Base-by-base conservation (phyloP, 2,888 invertebrate species). In the Oxyscelio sp. region DNA sequence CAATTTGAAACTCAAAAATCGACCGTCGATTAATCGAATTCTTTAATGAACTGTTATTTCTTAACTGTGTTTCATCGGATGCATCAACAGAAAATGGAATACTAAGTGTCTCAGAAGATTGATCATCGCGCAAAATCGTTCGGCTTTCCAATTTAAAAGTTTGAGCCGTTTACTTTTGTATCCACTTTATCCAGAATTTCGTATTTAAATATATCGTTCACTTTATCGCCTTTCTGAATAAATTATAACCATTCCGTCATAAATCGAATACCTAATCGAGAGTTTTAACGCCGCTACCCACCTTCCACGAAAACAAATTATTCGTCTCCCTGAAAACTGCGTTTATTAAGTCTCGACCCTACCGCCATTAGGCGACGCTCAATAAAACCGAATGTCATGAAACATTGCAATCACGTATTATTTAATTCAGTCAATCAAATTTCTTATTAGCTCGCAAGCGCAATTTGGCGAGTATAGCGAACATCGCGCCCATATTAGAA, bases 391-490 rank as follows among this genome's bases (percentile, higher is more conserved):
- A 73, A 43, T 15, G 54, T 15, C 91, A 90, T 89, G 90, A 91
- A 92, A 91, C 91, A 90, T 89, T 89, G 90, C 90, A 90, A 92
- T 93, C 91, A 92, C 92, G 92, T 93, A 92, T 93, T 92, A 92
- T 94, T 94, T 93, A 93, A 93, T 94, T 93, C 92, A 91, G 93
- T 94, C 93, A 93, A 94, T 94, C 94, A 93, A 93, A 93, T 93
- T 93, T 92, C 92, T 93, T 93, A 93, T 94, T 93, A 94, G 92
- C 91, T 91, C 65, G 88, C 91, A 87, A 91, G 91, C 90, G 90
- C 92, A 92, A 93, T 93, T 94, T 92, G 87, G 91, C 89, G 90
- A 90, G 90, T 92, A 90, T 90, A 92, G 87, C 88, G 91, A 90
- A 90, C 90, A 90, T 89, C 89, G 90, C 90, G 88, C 85, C 87